Evolutionary conservation across 2,888 invertebrate genomes (phyloP), one percentile per base, ranked within the genome.

Genomic region (Platerodrilus igneus): DNA sequence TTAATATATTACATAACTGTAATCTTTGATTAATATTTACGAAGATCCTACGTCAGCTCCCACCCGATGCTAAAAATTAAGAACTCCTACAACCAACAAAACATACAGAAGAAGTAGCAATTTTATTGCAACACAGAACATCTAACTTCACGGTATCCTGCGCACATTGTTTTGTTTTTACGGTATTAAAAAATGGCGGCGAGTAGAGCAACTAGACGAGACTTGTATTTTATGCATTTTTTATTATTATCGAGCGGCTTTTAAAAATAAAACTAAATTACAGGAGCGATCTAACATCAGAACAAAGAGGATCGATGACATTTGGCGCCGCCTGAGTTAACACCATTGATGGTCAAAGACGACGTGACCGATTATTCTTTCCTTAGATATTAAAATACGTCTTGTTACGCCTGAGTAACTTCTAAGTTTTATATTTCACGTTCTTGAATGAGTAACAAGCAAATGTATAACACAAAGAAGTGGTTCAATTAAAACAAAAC

Each of bases 271-370:
- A 28, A 33, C 11, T 27, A 28, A 33, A 27, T 16, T 18, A 21
- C 18, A 33, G 19, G 11, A 30, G 19, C 28, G 30, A 39, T 26
- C 30, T 29, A 28, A 29, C n/a, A n/a, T n/a, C 17, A 41, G 40
- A 41, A 41, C 40, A 41, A 41, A 41, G 40, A 41, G 40, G 35
- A 41, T 41, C 35, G 35, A 40, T 41, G 35, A 41, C 40, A 41
- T 41, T 41, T 41, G 35, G 40, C 35, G 40, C n/a, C n/a, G n/a
- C 40, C 40, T 41, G 40, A 41, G 40, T 41, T 41, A 28, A 19
- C 40, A 41, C 40, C 40, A 41, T 23, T 35, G 40, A 41, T n/a
- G n/a, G n/a, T 35, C 30, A 35, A 35, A 34, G 35, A 9, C 35
- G 30, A 41, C 40, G 40, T 41, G 40, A 41, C 35, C 35, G 40